These are phyloP conservation scores for Triplophysa yarkandensis DNA, from an alignment of 2,797 vertebrate genomes.

Conservation along the genomic window DNA sequence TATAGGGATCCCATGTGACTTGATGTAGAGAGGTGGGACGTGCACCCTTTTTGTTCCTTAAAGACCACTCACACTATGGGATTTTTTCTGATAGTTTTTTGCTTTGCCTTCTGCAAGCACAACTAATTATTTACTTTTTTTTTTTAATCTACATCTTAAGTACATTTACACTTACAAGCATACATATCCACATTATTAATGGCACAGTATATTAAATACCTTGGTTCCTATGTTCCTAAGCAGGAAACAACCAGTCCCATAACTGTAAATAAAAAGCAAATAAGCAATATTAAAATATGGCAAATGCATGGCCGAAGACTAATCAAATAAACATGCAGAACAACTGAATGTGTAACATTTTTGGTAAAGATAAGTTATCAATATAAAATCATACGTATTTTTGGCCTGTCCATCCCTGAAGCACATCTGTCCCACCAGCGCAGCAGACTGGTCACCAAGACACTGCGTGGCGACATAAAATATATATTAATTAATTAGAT, in stretches of 20 bases:
- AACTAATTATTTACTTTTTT: too few species aligned
- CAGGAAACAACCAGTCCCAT: constrained; percentile 97
- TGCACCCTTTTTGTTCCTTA: too few species aligned
- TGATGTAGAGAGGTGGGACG: too few species aligned
- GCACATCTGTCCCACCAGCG: constrained; percentile 98
- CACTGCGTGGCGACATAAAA: constrained; percentile 78
- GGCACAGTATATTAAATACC: constrained; percentile 71
- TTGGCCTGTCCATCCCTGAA: constrained; percentile 95
- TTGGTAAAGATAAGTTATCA: constrained; percentile 10
- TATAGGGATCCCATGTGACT: too few species aligned
- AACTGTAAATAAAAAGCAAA: constrained; percentile 73
- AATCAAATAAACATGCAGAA: not conserved
- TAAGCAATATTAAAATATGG: not conserved
- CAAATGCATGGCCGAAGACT: not conserved
- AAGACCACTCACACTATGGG: too few species aligned
- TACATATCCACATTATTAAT: not conserved
- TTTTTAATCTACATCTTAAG: too few species aligned
- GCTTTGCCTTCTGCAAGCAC: too few species aligned
- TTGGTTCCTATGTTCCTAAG: constrained; percentile 92
- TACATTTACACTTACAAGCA: too few species aligned
- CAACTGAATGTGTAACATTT: not conserved
- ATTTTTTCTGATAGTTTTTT: too few species aligned
- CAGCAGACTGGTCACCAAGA: constrained; percentile 97
- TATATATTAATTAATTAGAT: too few species aligned
- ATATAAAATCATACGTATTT: constrained; percentile 85